phyloP scores from a whole-genome alignment of 2,113 vertebrate genomes.

The Cyanistes caeruleus region DNA sequence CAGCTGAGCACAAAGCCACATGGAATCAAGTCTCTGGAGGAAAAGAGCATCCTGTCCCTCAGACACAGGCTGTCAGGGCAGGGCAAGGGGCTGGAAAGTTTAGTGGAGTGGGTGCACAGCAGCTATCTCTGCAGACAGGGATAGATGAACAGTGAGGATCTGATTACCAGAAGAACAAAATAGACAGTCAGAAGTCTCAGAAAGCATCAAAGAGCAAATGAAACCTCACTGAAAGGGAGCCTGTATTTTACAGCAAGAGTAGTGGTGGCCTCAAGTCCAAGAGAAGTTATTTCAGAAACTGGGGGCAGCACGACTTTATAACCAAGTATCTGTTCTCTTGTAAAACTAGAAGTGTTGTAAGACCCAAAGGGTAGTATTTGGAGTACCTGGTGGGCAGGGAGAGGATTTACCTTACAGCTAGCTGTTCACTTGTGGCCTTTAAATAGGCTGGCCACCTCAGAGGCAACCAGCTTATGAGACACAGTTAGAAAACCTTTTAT shows the following conservation, averaged over 20 bases:
- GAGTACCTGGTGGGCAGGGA: not conserved
- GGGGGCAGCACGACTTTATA: not conserved
- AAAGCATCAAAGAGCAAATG: not conserved
- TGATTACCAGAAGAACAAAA: not conserved
- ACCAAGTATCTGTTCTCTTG: not conserved
- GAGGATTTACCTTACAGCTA: not conserved
- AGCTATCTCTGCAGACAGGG: not conserved
- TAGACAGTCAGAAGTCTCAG: not conserved
- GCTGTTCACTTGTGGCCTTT: not conserved
- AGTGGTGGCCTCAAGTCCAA: not conserved
- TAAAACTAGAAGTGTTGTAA: not conserved
- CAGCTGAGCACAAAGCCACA: not conserved
- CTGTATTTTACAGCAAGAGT: not conserved
- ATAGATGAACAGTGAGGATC: not conserved
- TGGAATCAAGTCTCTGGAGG: not conserved
- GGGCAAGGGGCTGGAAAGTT: not conserved
- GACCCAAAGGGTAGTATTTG: not conserved
- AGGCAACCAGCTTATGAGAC: not conserved
- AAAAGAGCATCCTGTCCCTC: fast-evolving
- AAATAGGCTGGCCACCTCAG: not conserved
- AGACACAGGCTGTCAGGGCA: fast-evolving
- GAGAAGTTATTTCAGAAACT: not conserved
- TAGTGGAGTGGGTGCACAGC: not conserved
- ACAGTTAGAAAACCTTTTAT: not conserved
- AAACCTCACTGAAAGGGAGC: not conserved